Percentiles rank a stretch among this genome's conserved stretches.
phyloP scores from a whole-genome alignment of 2,888 invertebrate species.

The Rhodophaea formosa region DNA sequence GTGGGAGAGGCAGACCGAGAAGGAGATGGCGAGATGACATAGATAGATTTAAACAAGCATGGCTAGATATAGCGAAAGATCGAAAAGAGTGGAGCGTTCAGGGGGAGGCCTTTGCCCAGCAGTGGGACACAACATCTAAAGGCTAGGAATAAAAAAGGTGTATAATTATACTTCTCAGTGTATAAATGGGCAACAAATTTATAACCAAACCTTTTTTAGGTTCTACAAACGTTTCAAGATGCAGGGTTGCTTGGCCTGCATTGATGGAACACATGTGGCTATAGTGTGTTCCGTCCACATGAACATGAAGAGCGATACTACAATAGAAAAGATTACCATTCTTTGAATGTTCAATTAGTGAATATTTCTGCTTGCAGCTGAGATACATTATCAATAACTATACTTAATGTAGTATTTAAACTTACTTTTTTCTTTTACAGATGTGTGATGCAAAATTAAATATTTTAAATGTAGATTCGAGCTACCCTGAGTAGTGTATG shows the following conservation, averaged over 20 bases:
- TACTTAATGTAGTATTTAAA: not conserved
- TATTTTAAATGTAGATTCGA: slow-evolving; percentile 10
- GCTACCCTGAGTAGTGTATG: slow-evolving; percentile 19
- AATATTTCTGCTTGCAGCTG: not conserved
- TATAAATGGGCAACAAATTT: not conserved
- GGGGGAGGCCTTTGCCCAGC: too few species aligned
- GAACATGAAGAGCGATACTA: slow-evolving; percentile 13
- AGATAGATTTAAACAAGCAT: too few species aligned
- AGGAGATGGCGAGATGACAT: too few species aligned
- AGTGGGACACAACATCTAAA: too few species aligned
- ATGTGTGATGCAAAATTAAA: slow-evolving; percentile 13
- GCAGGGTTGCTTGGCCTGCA: slow-evolving; percentile 13
- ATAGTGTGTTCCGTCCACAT: not conserved
- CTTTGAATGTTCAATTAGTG: slow-evolving; percentile 18
- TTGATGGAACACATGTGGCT: too few species aligned
- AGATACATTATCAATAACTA: not conserved
- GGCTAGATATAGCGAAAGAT: too few species aligned
- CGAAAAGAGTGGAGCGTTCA: too few species aligned
- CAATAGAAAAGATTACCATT: slow-evolving; percentile 18
- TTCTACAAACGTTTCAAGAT: slow-evolving; percentile 1
- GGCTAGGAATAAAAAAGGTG: too few species aligned
- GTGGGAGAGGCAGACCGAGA: too few species aligned
- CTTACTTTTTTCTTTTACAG: not conserved
- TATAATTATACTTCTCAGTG: not conserved
- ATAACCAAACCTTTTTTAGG: not conserved